Evolutionary conservation across 2,797 vertebrate species (phyloP), one percentile per base, ranked within the genome.

Genomic region (Spinibarbus caldwelli): DNA sequence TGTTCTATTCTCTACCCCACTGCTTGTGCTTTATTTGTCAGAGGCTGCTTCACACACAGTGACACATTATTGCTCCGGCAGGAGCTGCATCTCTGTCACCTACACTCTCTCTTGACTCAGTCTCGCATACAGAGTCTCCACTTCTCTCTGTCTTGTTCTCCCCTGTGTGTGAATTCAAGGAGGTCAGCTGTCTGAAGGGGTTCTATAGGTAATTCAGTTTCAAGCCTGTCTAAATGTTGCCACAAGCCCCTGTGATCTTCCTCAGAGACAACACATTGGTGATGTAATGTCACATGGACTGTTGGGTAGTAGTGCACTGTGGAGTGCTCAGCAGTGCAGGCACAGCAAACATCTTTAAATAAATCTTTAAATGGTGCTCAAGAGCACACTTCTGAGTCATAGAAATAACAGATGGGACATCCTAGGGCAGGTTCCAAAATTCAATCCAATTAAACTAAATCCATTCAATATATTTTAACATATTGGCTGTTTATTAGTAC

Each of bases 1-100:
- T 70, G 68, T 77, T 76, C 57, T 45, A 76, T 43, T 76, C 62
- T 29, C 67, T 73, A 84, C 84, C 68, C 36, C 29, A 79, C 57
- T 71, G 47, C 67, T 84, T 29, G 21, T 47, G 11, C 47, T 52
- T 57, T 15, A 64, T 80, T 81, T 75, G 45, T 54, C 52, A 41
- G 36, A 43, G 59, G 49, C 41, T 59, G 19, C 72, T 52, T 38
- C 64, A 68, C 29, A 29, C 76, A 78, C n/a, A 62, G 38, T 15
- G 57, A 72, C 19, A 54, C 31, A 49, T 67, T 67, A 83, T 54
- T 67, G 54, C 29, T 83, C 23, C 45, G 1, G 29, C 41, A 73
- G 70, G 54, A 75, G 75, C 41, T n/a, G 41, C 54, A 47, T 73
- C 68, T 73, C 21, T 73, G 52, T 82, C 70, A 83, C 57, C 29